Base-by-base conservation (phyloP, 2,113 vertebrate genomes). In the Megaleporinus macrocephalus region DNA sequence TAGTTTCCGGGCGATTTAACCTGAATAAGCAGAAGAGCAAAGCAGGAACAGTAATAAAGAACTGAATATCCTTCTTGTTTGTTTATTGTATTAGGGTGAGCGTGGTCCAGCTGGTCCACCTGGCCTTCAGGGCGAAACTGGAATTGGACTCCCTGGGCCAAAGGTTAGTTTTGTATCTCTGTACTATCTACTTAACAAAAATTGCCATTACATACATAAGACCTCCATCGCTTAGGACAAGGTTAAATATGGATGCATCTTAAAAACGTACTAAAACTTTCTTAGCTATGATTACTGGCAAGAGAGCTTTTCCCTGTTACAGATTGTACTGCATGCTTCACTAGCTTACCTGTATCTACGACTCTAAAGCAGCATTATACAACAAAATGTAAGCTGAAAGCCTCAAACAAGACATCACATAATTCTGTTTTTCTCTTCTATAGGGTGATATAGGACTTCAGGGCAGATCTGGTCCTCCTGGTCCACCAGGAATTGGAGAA, bases 121-220 rank as follows among this genome's bases (percentile, higher is more conserved):
- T 66, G 96, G 96, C 73, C 92, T 96, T 83, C 95, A 95, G 88
- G 96, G 96, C 70, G 96, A 97, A 87, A 94, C 90, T 84, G 96
- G 96, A 77, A 89, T 95, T 84, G 96, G 96, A 88, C 89, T 95
- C 74, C 92, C 95, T 80, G 96, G 96, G 65, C 89, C 94, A 87
- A 98, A 98, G 92, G 96, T 96, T 92, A 82, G 83, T 29, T 16
- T 22, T 59, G 6, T 59, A 10, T 16, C 55, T n/a, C n/a, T 24
- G 6, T 59, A n/a, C 22, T 61, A 61, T 61, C 57, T 13, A 29
- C 33, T 70, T 41, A 7, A 15, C 51, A 1, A n/a, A 4, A 55
- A 27, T 36, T 13, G 26, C 53, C 6, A 51, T 73, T 59, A 70
- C 6, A 69, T 30, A 14, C 13, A 20, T 4, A 27, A 29, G 20